Percentiles rank a stretch among this genome's conserved stretches.
These are phyloP conservation scores for Imbricaverruca yamaguchii DNA, from an alignment of 2,888 invertebrate species.

Conservation along the genomic window DNA sequence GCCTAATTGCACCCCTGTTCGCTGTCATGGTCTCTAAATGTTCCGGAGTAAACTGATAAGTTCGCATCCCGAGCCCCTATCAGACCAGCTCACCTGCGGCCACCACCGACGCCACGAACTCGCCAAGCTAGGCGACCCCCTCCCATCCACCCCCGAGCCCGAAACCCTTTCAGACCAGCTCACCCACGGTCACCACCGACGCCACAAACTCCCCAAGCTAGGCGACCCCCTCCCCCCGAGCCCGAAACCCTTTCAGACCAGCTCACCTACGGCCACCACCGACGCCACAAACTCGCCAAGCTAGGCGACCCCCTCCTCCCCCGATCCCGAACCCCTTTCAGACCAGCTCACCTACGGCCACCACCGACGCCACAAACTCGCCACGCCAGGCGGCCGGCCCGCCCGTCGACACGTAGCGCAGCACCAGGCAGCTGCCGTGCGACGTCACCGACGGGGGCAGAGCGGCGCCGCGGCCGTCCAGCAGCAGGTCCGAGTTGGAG, in stretches of 20 bases:
- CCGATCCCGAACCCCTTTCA: no score
- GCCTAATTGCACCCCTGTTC: no score
- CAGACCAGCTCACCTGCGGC: background rate
- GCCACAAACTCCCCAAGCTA: background rate
- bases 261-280: background rate
- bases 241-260: background rate
- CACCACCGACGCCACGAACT: background rate
- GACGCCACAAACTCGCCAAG: background rate
- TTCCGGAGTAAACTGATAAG: no score
- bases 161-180: background rate
- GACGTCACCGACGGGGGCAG: background rate
- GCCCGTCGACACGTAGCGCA: background rate
- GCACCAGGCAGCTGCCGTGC: background rate
- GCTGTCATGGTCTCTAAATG: no score
- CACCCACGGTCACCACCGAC: background rate
- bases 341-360: background rate
- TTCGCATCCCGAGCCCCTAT: no score
- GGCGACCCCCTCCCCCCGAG: no score
- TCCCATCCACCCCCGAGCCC: no score
- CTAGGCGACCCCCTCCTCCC: no score
- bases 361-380: background rate
- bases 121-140: background rate
- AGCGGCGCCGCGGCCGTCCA: background rate
- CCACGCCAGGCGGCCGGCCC: background rate
- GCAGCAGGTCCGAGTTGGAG: slow-evolving; percentile 17